Percentiles rank a stretch among this genome's conserved stretches.
These are phyloP conservation scores for Heliocidaris erythrogramma DNA, from an alignment of 35 echinoderm and acorn worm species.

Conservation along the genomic window DNA sequence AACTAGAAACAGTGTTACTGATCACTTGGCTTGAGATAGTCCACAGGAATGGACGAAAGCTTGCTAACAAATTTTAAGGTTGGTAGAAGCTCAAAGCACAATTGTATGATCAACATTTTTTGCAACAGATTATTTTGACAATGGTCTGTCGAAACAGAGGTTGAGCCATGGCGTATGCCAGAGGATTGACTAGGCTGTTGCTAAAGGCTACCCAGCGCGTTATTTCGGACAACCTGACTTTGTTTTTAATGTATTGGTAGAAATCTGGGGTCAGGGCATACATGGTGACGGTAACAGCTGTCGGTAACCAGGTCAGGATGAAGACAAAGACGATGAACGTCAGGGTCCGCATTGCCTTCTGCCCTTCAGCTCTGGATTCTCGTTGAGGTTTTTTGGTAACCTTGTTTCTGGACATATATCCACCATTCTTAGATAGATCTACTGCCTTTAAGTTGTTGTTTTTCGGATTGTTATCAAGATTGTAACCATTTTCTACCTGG, in stretches of 20 bases:
- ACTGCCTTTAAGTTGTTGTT: background rate
- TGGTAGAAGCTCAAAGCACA: too few species aligned
- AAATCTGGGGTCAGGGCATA: background rate
- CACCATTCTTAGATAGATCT: background rate
- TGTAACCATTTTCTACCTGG: background rate
- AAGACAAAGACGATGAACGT: constrained; percentile 18
- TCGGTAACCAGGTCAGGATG: background rate
- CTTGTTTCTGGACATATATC: background rate
- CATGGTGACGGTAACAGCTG: background rate
- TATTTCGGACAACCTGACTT: background rate
- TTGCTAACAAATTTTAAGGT: too few species aligned
- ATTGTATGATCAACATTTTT: background rate
- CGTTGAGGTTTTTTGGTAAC: background rate
- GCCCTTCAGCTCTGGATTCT: background rate
- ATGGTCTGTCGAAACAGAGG: constrained; percentile 1
- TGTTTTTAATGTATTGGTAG: background rate
- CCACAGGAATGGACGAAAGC: too few species aligned
- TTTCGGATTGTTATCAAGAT: background rate
- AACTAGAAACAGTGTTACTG: too few species aligned
- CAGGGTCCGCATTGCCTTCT: constrained; percentile 21
- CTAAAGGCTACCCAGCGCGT: constrained; percentile 8
- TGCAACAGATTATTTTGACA: background rate
- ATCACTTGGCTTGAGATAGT: too few species aligned
- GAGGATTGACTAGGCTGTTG: background rate
- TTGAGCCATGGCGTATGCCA: constrained; percentile 22